phyloP scores from a whole-genome alignment of 2,888 invertebrate genomes.

The Dermolepida albohirtum region DNA sequence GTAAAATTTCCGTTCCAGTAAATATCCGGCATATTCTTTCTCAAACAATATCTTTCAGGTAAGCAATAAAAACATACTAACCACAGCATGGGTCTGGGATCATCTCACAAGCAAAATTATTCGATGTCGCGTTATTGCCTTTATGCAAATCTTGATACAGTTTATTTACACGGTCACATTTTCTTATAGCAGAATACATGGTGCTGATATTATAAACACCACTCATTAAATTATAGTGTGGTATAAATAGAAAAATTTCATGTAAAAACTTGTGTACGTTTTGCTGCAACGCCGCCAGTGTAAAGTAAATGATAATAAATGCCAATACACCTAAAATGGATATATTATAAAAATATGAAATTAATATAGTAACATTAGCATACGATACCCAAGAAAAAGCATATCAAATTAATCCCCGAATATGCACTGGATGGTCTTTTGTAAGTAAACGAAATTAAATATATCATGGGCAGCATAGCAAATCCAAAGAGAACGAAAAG shows the following conservation, averaged over 20 bases:
- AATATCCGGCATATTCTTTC: too few species aligned
- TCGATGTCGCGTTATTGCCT: too few species aligned
- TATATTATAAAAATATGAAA: background rate
- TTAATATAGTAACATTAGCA: background rate
- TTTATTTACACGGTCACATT: background rate
- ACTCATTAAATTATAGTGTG: constrained; percentile 74
- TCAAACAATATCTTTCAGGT: too few species aligned
- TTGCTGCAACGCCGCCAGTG: background rate
- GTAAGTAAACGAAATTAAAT: constrained; percentile 76
- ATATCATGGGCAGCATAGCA: constrained; percentile 78
- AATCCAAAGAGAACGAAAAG: constrained; percentile 78
- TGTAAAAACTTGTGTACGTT: constrained; percentile 66
- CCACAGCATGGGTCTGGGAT: too few species aligned
- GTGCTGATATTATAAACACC: constrained; percentile 54
- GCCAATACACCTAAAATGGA: background rate
- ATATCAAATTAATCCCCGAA: constrained; percentile 77
- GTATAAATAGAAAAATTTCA: constrained; percentile 76
- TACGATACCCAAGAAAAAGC: constrained; percentile 75
- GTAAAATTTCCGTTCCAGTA: too few species aligned
- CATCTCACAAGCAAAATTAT: too few species aligned
- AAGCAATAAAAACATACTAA: too few species aligned
- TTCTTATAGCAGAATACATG: background rate
- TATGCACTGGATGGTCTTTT: constrained; percentile 80
- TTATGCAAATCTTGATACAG: too few species aligned
- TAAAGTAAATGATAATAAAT: background rate